Evolutionary conservation across 2,113 vertebrate genomes (phyloP), one percentile per base, ranked within the genome.

Genomic region (Neogale vison): DNA sequence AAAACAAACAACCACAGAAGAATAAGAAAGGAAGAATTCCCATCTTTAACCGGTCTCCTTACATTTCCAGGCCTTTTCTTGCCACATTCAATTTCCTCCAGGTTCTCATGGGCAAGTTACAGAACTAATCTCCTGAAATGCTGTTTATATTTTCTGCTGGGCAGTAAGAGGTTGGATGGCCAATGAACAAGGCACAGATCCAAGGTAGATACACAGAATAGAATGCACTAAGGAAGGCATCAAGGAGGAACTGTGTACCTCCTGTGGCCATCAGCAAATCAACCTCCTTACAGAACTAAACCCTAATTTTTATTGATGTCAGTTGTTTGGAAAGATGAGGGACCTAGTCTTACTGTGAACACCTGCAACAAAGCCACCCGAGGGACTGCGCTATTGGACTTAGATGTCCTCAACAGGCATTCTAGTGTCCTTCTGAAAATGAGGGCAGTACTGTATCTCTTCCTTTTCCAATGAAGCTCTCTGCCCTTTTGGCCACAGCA

Each of bases 1-100:
- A 98, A 96, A 39, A 96, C 74, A 97, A 92, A 90, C 84, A 81
- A 88, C 23, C 36, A 39, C 84, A 55, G 34, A 89, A 76, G 67
- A 36, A 59, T 42, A 57, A 83, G n/a, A 23, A 71, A 45, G 14
- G n/a, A 72, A 15, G 29, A 77, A 93, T 83, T 31, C 61, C 76
- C 31, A 36, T 18, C 34, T 15, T 21, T 14, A 36, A 85, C 18
- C 12, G 6, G 14, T 13, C 15, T 42, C 6, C 52, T 90, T 79
- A 3, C 26, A 26, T 21, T 67, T n/a, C 77, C 39, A 17, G 65
- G 34, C 1, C 72, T 63, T 79, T 79, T 65, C 34, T 67, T 82
- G 45, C 8, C 57, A 26, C 21, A 26, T 87, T 76, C 36, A 17
- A 1, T 81, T 77, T 89, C 63, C 47, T 59, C 20, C 55, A 39